phyloP scores from a whole-genome alignment of 2,888 invertebrate species.

The Syrphus vitripennis region DNA sequence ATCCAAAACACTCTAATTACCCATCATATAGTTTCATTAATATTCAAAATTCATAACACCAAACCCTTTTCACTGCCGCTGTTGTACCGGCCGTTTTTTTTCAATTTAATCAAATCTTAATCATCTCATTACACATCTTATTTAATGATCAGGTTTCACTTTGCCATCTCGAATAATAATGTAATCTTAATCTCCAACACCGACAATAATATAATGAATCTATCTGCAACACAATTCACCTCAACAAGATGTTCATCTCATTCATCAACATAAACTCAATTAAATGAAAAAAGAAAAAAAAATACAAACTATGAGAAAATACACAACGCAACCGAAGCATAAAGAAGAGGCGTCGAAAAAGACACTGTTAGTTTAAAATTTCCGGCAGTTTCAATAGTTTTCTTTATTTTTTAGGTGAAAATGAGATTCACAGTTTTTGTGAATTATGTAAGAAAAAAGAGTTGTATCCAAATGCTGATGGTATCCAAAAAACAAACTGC shows the following conservation, averaged over 20 bases:
- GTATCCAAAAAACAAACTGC: no score
- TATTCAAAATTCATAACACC: background rate
- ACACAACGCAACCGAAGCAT: conserved; percentile 13
- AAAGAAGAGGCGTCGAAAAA: conserved; percentile 26
- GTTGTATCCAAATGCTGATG: background rate
- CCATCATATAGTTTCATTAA: background rate
- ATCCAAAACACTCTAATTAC: background rate
- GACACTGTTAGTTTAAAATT: conserved; percentile 26
- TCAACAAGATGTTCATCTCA: conserved; percentile 34
- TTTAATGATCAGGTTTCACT: conserved; percentile 64
- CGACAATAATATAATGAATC: background rate
- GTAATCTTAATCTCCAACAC: conserved; percentile 35
- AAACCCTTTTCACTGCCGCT: background rate
- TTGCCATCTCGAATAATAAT: conserved; percentile 15
- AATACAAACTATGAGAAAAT: conserved; percentile 12
- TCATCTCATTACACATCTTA: conserved; percentile 53
- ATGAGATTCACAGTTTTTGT: conserved; percentile 12
- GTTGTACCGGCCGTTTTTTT: background rate
- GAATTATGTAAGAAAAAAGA: conserved; percentile 8
- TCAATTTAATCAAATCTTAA: conserved; percentile 25
- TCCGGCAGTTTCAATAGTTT: conserved; percentile 35
- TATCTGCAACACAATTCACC: conserved; percentile 46
- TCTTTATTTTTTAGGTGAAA: no score
- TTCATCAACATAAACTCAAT: conserved; percentile 31
- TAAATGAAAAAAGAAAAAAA: conserved; percentile 12